Percentiles rank a stretch among this genome's conserved stretches.
Conservation (phyloP, 2,113 vertebrate genomes). For the Podarcis muralis region DNA sequence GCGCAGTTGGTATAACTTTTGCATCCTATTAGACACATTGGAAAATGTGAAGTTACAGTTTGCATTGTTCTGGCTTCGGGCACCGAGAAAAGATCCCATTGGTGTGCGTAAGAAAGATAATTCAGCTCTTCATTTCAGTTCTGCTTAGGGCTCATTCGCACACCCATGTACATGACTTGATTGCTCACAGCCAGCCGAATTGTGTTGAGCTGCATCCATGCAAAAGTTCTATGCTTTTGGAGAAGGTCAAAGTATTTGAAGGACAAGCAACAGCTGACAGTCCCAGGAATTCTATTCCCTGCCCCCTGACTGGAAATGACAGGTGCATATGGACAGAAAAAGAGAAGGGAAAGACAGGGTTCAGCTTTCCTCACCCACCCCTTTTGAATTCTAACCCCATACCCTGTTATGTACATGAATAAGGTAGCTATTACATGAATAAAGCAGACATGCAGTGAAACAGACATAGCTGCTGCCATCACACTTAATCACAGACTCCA, state of each 20-base stretch:
- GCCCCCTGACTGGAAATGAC: neutral
- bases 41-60: constrained; percentile 3
- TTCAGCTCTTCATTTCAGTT: neutral
- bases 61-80: neutral
- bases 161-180: neutral
- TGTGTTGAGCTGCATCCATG: neutral
- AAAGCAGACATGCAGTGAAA: too few relatives aligned
- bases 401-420: neutral
- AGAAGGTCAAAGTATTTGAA: neutral
- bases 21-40: neutral
- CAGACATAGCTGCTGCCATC: neutral
- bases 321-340: neutral
- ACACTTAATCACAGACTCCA: neutral
- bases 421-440: too few relatives aligned
- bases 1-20: constrained; percentile 6
- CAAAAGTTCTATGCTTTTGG: neutral
- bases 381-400: neutral
- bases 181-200: neutral
- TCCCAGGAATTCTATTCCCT: neutral
- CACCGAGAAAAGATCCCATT: neutral
- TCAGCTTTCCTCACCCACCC: neutral
- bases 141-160: neutral
- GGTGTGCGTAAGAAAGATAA: neutral
- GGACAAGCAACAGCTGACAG: neutral
- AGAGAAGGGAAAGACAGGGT: too few relatives aligned